Base-by-base conservation (phyloP, 1,140 invertebrate genomes). In the Magallana gigas region DNA sequence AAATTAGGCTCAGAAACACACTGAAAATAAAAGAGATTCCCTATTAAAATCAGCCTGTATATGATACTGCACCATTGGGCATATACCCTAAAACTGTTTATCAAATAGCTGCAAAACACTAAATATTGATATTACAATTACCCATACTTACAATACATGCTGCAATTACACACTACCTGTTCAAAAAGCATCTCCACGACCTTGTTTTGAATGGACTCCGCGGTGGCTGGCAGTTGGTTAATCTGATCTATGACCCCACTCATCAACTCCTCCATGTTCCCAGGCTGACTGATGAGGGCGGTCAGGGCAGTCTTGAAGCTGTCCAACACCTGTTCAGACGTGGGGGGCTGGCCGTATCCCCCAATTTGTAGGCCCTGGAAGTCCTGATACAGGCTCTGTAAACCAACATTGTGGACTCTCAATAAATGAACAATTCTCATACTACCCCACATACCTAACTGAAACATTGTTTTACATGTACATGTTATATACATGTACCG, bases 1-100 rank as follows among this genome's bases (percentile, higher is more conserved):
- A 93, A 93, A 76, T 92, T 93, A 68, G 92, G 90, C 87, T 93
- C 92, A 23, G 82, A 83, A 29, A 93, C 87, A 90, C 91, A 90
- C 92, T 93, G 90, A n/a, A 91, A 92, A 84, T 59, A 85, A 56
- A 81, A 60, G 83, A 90, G n/a, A 48, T 48, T 48, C 36, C 36
- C 5, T 48, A 23, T 23, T 23, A 23, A 48, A 48, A 48, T 48
- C 36, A 48, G 36, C 36, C 36, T 48, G 36, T 48, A 48, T 48
- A 48, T 48, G 36, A 48, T 5, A 48, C 36, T 48, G 5, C 36
- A 48, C 36, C 36, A 2, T 48, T 48, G 36, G 36, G 36, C 36
- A 48, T 48, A 48, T 48, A 48, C 36, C 36, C 36, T 0, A 2
- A 48, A 48, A 0, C 3, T 48, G 36, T 4, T 48, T 0, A 48